Conservation (phyloP, 2,113 vertebrate genomes). For the Boleophthalmus pectinirostris region DNA sequence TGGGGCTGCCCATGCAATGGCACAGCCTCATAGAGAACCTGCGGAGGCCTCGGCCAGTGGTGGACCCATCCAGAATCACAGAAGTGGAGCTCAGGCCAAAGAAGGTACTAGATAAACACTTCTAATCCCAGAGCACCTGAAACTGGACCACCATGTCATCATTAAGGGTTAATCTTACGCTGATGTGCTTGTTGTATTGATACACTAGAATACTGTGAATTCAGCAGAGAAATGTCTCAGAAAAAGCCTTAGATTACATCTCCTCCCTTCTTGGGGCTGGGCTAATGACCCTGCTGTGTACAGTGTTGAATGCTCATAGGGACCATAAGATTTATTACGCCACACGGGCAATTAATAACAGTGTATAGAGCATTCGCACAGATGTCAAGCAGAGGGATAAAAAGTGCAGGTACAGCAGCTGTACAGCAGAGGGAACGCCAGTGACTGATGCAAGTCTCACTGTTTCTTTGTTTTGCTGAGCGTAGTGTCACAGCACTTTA, state of each 20-base stretch:
- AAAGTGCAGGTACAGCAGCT: constrained; percentile 75
- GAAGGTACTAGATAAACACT: constrained; percentile 80
- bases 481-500: constrained; percentile 31
- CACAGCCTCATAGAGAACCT: constrained; percentile 95
- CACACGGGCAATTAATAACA: constrained; percentile 74
- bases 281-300: constrained; percentile 71
- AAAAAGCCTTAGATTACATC: constrained; percentile 50
- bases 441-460: constrained; percentile 58
- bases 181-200: constrained; percentile 6
- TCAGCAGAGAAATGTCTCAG: constrained; percentile 41
- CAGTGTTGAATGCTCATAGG: constrained; percentile 64
- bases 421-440: constrained; percentile 69
- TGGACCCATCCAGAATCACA: constrained; percentile 95
- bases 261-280: constrained; percentile 50
- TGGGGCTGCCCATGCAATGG: constrained; percentile 96
- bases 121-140: constrained; percentile 2
- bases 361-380: constrained; percentile 52
- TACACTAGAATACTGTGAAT: constrained; percentile 1
- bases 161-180: not conserved
- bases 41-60: constrained; percentile 91
- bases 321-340: constrained; percentile 71
- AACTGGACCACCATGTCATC: not conserved
- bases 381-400: constrained; percentile 62
- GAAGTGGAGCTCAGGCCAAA: constrained; percentile 93
- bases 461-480: constrained; percentile 41